phyloP scores from a whole-genome alignment of 1,140 invertebrate genomes.

The Brachionus calyciflorus region DNA sequence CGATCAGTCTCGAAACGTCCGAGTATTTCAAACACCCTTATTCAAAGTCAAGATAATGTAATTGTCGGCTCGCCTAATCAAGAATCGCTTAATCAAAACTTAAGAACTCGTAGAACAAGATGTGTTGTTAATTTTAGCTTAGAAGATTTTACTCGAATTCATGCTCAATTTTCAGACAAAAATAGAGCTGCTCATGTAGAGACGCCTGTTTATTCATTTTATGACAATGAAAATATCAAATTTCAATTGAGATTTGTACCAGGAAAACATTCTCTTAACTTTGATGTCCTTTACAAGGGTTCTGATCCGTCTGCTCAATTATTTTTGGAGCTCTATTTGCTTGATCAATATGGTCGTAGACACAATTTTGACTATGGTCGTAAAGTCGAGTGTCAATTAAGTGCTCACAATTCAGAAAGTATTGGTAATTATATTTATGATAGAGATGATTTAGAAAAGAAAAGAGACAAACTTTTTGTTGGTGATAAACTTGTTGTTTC shows the following conservation, averaged over 20 bases:
- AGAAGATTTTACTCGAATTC: slow-evolving; percentile 26
- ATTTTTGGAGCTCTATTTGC: slow-evolving; percentile 10
- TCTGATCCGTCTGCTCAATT: slow-evolving; percentile 17
- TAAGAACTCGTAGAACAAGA: slow-evolving; percentile 9
- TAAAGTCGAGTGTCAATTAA: slow-evolving; percentile 8
- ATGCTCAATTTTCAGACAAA: slow-evolving; percentile 36
- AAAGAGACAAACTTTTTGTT: slow-evolving; percentile 23
- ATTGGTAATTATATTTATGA: slow-evolving; percentile 3
- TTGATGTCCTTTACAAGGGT: slow-evolving; percentile 11
- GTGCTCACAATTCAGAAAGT: slow-evolving; percentile 7
- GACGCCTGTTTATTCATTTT: slow-evolving; percentile 18
- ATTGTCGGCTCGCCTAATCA: slow-evolving; percentile 1
- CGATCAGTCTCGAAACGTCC: not conserved
- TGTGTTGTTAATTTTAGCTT: slow-evolving; percentile 23
- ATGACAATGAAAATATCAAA: slow-evolving; percentile 33
- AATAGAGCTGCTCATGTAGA: slow-evolving; percentile 12
- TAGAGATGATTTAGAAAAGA: slow-evolving; percentile 40
- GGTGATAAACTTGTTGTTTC: not conserved
- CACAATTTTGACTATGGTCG: slow-evolving; percentile 28
- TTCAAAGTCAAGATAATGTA: not conserved
- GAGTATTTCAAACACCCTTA: not conserved
- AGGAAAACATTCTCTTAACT: slow-evolving; percentile 9
- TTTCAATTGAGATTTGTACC: not conserved
- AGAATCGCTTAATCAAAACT: not conserved
- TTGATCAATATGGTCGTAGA: not conserved